A percentile compares a stretch with the other conserved stretches of the same genome.
These are phyloP conservation scores for Chauna torquata DNA, from an alignment of 2,113 vertebrate species.

Conservation along the genomic window DNA sequence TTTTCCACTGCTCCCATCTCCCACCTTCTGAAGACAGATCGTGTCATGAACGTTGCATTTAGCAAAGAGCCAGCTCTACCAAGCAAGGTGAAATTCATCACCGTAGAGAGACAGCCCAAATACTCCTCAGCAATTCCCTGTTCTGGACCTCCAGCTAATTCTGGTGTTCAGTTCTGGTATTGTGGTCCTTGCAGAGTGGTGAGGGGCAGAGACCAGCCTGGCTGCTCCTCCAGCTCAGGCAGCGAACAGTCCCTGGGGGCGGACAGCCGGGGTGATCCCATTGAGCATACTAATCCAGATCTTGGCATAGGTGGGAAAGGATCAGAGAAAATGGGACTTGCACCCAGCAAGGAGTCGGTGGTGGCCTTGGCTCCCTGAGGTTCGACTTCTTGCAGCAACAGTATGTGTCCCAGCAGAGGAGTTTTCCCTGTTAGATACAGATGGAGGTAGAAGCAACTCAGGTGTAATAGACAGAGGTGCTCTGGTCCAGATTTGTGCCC, in stretches of 20 bases:
- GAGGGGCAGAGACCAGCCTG: not conserved
- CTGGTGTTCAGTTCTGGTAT: not conserved
- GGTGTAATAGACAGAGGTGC: not conserved
- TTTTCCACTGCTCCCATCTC: not conserved
- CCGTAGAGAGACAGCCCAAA: not conserved
- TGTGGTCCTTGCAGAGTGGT: not conserved
- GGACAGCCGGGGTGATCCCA: not conserved
- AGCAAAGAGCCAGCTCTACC: not conserved
- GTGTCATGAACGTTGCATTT: not conserved
- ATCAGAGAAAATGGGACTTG: not conserved
- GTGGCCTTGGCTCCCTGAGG: not conserved
- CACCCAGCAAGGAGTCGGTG: fast-evolving
- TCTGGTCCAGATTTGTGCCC: not conserved
- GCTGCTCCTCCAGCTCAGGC: not conserved
- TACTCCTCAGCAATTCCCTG: not conserved
- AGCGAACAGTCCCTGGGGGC: not conserved
- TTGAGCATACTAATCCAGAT: not conserved
- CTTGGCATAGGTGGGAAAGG: not conserved
- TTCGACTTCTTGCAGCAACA: not conserved
- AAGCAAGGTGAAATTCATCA: not conserved
- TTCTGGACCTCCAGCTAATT: not conserved
- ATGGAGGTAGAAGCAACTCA: not conserved
- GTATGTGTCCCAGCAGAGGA: not conserved
- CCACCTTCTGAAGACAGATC: not conserved
- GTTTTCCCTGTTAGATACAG: not conserved